Base-by-base conservation (phyloP, 2,797 vertebrate genomes). In the Channallabes apus region DNA sequence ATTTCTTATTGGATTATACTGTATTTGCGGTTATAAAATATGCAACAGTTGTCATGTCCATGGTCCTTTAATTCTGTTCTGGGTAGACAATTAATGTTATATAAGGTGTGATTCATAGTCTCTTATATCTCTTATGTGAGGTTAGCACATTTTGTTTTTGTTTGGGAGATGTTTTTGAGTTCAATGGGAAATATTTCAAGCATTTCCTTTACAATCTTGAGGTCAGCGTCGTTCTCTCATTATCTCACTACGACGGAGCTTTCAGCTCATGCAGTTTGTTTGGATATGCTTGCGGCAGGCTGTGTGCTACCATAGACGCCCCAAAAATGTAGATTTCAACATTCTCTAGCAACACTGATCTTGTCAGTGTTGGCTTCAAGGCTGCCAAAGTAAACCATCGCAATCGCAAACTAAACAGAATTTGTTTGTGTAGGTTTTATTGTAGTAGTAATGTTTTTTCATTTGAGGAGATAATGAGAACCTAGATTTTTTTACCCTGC, bases 161-260 rank as follows among this genome's bases (percentile, higher is more conserved):
- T 67, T 68, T 81, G 51, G 51, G 58, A 64, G 58, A 64, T 80
- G 46, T 41, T 72, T 82, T 72, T 65, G 67, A 90, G 90, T 91
- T 91, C 86, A 86, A 80, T 91, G 88, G 90, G 90, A 92, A 94
- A 91, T 89, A 93, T 89, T 89, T 86, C 87, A 93, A 92, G 91
- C 91, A 94, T 94, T 93, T 94, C 92, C 92, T 90, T 82, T 88
- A 89, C 88, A 92, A 91, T 93, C 89, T 88, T 64, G 88, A 88
- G 87, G 86, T 91, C 85, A 82, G 90, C 83, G 87, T 85, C 91
- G 87, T 88, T 88, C 87, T 82, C 83, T 84, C 80, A 87, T 88
- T 82, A 86, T 87, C 81, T 65, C 32, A 68, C 84, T 75, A 56
- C 6, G 62, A 83, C 78, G 86, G 83, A 69, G 67, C 56, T 82